These are phyloP conservation scores for Dasyprocta punctata DNA, from an alignment of 2,113 vertebrate species.

Conservation along the genomic window DNA sequence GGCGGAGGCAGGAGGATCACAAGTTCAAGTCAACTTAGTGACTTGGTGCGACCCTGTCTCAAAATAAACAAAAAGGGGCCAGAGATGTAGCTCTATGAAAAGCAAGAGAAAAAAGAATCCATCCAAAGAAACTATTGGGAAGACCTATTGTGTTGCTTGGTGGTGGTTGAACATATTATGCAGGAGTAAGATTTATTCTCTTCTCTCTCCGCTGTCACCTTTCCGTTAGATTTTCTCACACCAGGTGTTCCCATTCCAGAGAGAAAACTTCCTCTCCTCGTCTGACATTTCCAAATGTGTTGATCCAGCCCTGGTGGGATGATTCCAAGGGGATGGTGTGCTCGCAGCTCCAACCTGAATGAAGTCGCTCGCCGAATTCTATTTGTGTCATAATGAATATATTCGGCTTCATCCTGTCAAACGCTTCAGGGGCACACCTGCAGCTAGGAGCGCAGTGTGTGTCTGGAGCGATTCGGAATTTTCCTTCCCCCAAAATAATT, in stretches of 20 bases:
- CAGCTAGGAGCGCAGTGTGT: background rate
- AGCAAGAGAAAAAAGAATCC: background rate
- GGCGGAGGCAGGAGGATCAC: background rate
- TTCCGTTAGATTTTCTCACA: slow-evolving; percentile 72
- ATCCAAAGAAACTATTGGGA: background rate
- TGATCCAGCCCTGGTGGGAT: background rate
- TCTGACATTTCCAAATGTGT: slow-evolving; percentile 69
- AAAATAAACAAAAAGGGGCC: background rate
- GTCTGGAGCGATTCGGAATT: slow-evolving; percentile 14
- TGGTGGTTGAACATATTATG: background rate
- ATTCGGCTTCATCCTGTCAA: background rate
- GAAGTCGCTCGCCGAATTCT: background rate
- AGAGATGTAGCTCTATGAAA: background rate
- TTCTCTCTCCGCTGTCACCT: slow-evolving; percentile 63
- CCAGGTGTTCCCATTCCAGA: slow-evolving; percentile 67
- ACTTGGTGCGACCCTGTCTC: background rate
- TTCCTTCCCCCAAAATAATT: slow-evolving; percentile 16
- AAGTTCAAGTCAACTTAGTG: background rate
- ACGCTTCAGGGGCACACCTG: slow-evolving; percentile 37
- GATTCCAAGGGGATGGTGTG: background rate
- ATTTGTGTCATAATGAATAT: background rate
- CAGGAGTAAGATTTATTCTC: background rate
- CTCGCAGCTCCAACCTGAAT: slow-evolving; percentile 30
- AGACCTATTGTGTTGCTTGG: background rate
- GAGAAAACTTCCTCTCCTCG: slow-evolving; percentile 67